phyloP scores from a whole-genome alignment of 2,113 vertebrate species.

The Sapajus apella region DNA sequence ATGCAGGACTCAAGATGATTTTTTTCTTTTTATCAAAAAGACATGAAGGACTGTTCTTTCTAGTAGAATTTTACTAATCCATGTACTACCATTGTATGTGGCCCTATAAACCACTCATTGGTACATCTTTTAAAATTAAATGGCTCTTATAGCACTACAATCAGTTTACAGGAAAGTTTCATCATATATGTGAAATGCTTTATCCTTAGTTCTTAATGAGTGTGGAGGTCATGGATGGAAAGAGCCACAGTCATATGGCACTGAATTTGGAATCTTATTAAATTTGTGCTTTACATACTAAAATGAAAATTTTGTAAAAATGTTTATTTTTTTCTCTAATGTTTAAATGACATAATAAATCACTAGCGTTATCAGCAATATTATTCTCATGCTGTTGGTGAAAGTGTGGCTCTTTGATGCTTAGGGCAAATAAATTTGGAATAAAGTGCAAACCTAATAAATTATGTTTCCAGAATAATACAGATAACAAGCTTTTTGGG shows the following conservation, averaged over 20 bases:
- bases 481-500: not conserved
- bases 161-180: conserved; percentile 37
- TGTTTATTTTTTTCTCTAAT: not conserved
- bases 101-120: conserved; percentile 22
- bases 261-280: not conserved
- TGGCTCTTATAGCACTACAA: conserved; percentile 24
- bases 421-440: conserved; percentile 25
- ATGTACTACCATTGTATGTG: not conserved
- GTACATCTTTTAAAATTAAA: conserved; percentile 43
- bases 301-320: conserved; percentile 33
- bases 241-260: not conserved
- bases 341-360: conserved; percentile 38
- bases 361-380: not conserved
- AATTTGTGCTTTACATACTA: not conserved
- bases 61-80: not conserved
- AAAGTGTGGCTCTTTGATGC: conserved; percentile 23
- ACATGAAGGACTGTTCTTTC: not conserved
- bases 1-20: not conserved
- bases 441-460: not conserved
- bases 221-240: conserved; percentile 59
- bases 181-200: not conserved
- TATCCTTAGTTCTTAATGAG: conserved; percentile 38
- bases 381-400: not conserved
- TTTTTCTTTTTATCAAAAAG: not conserved
- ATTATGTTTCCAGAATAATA: not conserved